Percentiles rank a stretch among this genome's conserved stretches.
Conservation (phyloP, 1,140 invertebrate species). For the Nilaparvata lugens region DNA sequence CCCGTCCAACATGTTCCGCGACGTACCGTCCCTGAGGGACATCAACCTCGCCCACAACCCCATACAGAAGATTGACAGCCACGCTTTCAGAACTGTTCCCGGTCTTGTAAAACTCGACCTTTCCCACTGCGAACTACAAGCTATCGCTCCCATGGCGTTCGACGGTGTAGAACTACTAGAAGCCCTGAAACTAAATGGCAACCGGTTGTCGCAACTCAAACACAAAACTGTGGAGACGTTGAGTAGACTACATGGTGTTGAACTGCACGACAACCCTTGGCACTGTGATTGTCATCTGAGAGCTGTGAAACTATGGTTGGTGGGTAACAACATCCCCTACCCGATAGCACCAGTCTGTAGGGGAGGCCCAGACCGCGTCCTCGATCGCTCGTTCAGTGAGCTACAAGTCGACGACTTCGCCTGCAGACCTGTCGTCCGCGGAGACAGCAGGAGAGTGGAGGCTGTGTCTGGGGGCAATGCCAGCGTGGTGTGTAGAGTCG, state of each 20-base stretch:
- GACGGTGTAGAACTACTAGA: conserved; percentile 66
- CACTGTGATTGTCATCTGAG: conserved; percentile 78
- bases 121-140: conserved; percentile 67
- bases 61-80: conserved; percentile 61
- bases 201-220: conserved; percentile 60
- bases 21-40: conserved; percentile 70
- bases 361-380: conserved; percentile 52
- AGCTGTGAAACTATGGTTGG: conserved; percentile 74
- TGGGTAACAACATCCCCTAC: conserved; percentile 70
- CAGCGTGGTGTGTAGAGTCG: conserved; percentile 68
- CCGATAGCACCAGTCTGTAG: conserved; percentile 64
- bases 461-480: conserved; percentile 73
- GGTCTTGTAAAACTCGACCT: conserved; percentile 76
- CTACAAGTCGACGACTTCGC: conserved; percentile 75
- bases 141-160: conserved; percentile 67
- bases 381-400: conserved; percentile 60
- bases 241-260: conserved; percentile 66
- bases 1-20: conserved; percentile 64
- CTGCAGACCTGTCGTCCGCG: conserved; percentile 72
- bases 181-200: conserved; percentile 70
- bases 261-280: conserved; percentile 87
- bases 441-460: conserved; percentile 63
- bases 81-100: conserved; percentile 63
- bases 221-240: conserved; percentile 61
- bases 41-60: conserved; percentile 70